Evolutionary conservation across 2,888 invertebrate species (phyloP).

Genomic region (Orthonevra nobilis): DNA sequence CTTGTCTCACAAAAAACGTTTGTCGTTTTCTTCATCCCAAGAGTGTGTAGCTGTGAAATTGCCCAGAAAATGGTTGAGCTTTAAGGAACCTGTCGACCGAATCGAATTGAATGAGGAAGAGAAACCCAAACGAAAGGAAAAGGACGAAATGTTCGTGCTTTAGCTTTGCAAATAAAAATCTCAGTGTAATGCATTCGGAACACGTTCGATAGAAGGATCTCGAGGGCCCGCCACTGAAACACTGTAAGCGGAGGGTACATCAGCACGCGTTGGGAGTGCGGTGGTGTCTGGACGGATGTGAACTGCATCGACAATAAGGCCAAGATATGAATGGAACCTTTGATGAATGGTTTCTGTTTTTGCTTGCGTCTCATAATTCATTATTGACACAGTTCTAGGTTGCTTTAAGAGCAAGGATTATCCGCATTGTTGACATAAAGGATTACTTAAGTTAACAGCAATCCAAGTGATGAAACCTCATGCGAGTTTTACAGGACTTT

Average conservation of each 20-base stretch:
- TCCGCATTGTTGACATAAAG: too few species aligned
- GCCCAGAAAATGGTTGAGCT: constrained; percentile 53
- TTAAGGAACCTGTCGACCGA: constrained; percentile 27
- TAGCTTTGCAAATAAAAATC: constrained; percentile 60
- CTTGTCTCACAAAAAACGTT: constrained; percentile 12
- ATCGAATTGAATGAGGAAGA: neutral
- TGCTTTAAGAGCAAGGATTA: neutral
- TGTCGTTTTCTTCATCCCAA: constrained; percentile 20
- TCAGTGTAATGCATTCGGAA: constrained; percentile 55
- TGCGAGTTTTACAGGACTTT: too few species aligned
- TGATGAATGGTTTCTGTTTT: neutral
- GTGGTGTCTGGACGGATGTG: constrained; percentile 38
- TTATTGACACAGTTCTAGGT: constrained; percentile 9
- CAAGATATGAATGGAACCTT: neutral
- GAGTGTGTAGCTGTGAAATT: constrained; percentile 47
- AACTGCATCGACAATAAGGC: constrained; percentile 48
- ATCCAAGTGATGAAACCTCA: too few species aligned
- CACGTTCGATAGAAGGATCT: constrained; percentile 54
- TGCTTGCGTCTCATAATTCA: constrained; percentile 9
- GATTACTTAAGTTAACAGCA: too few species aligned
- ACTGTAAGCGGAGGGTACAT: constrained; percentile 12
- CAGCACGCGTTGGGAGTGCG: constrained; percentile 27
- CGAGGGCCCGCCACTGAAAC: constrained; percentile 15
- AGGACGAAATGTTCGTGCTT: constrained; percentile 43
- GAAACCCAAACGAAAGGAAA: constrained; percentile 3